Conservation (phyloP, 2,797 vertebrate genomes). For the Natrix natrix region DNA sequence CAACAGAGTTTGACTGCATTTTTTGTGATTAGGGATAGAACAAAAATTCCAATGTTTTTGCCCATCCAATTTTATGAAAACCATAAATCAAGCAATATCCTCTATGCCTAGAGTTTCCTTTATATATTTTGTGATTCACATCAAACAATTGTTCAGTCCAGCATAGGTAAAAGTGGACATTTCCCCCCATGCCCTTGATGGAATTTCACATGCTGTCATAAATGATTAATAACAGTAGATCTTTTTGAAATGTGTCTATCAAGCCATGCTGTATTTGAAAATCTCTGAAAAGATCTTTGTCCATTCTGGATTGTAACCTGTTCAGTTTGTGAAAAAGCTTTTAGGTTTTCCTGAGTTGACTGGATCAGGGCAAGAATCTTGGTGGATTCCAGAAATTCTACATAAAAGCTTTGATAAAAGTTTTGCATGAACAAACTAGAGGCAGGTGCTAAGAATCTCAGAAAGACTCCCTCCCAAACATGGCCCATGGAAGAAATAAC, state of each 20-base stretch:
- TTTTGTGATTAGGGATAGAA: neutral
- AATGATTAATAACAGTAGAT: conserved; percentile 29
- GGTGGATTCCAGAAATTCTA: conserved; percentile 33
- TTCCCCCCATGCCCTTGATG: neutral
- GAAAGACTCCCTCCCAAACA: neutral
- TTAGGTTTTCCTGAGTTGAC: conserved; percentile 36
- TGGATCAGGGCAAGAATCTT: conserved; percentile 7
- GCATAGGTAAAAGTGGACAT: neutral
- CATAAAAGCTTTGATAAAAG: conserved; percentile 44
- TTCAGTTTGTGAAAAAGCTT: conserved; percentile 59
- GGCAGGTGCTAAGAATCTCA: conserved; percentile 42
- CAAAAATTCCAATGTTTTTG: neutral
- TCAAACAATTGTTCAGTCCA: neutral
- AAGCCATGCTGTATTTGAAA: neutral
- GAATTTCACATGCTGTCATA: neutral
- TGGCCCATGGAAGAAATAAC: neutral
- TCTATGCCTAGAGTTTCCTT: neutral
- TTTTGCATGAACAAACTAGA: conserved; percentile 58
- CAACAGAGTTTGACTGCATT: neutral
- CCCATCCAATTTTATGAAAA: neutral
- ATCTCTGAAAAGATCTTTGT: conserved; percentile 28
- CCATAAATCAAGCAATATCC: neutral
- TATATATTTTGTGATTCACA: neutral
- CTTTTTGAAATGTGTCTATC: conserved; percentile 5
- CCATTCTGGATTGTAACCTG: conserved; percentile 42